Evolutionary conservation across 2,797 vertebrate genomes (phyloP).

Genomic region (Chaetodon trifasciatus): DNA sequence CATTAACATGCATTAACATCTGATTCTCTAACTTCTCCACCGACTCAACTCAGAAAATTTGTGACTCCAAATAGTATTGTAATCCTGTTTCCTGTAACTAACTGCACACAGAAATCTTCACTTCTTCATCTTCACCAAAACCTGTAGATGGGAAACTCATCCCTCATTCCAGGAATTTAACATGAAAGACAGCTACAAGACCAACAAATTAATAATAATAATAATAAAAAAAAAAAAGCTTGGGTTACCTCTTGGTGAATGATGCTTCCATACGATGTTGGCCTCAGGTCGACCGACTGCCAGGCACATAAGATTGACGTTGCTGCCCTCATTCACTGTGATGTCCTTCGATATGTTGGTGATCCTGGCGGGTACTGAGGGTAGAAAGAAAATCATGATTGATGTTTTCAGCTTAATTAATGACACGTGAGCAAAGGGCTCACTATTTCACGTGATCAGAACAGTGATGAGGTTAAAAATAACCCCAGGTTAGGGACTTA

Average conservation of each 20-base stretch:
- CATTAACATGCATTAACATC: background rate
- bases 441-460: constrained; percentile 41
- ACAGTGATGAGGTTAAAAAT: constrained; percentile 72
- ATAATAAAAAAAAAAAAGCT: background rate
- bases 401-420: constrained; percentile 62
- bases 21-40: background rate
- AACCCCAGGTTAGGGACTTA: constrained; percentile 57
- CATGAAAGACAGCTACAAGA: background rate
- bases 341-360: constrained; percentile 94
- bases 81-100: background rate
- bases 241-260: constrained; percentile 90
- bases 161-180: background rate
- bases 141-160: background rate
- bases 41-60: background rate
- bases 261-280: constrained; percentile 93
- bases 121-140: background rate
- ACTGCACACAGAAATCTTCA: background rate
- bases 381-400: constrained; percentile 56
- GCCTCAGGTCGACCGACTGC: constrained; percentile 95
- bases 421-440: constrained; percentile 53
- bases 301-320: constrained; percentile 93
- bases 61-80: background rate
- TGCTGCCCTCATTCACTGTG: constrained; percentile 96
- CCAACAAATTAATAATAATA: background rate
- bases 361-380: constrained; percentile 94